A percentile compares a stretch with the other conserved stretches of the same genome.
phyloP scores from a whole-genome alignment of 2,797 vertebrate genomes.

The Hapalemur alaotrensis region DNA sequence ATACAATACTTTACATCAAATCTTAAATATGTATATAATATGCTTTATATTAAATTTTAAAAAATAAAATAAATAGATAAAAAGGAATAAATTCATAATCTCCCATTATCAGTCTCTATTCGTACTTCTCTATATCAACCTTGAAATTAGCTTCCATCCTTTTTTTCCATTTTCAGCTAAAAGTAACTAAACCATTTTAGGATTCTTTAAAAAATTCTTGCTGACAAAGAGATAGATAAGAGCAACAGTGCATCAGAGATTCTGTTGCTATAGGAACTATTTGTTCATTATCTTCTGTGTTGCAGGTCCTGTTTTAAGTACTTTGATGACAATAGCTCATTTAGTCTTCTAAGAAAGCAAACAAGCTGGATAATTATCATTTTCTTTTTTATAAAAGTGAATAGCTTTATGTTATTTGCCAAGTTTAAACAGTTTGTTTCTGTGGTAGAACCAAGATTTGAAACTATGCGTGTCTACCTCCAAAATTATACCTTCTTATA shows the following conservation, averaged over 20 bases:
- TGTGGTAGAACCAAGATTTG: not conserved
- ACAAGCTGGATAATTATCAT: not conserved
- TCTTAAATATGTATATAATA: not conserved
- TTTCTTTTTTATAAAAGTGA: not conserved
- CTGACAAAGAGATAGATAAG: not conserved
- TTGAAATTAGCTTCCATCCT: not conserved
- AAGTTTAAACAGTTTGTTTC: not conserved
- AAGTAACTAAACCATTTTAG: not conserved
- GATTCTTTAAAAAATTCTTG: not conserved
- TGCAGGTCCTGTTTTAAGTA: not conserved
- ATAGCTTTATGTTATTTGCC: not conserved
- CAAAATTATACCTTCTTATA: not conserved
- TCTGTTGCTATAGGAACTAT: rapidly evolving
- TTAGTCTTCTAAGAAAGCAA: not conserved
- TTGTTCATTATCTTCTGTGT: not conserved
- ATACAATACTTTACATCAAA: not conserved
- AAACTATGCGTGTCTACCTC: not conserved
- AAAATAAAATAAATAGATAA: not conserved
- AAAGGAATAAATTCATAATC: not conserved
- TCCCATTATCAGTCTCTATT: not conserved
- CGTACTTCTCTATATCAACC: not conserved
- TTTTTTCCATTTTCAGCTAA: not conserved
- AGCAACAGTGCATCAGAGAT: not conserved
- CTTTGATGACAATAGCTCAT: not conserved
- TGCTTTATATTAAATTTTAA: not conserved